These are phyloP conservation scores for Laterallus jamaicensis DNA, from an alignment of 2,113 vertebrate genomes.

Conservation along the genomic window DNA sequence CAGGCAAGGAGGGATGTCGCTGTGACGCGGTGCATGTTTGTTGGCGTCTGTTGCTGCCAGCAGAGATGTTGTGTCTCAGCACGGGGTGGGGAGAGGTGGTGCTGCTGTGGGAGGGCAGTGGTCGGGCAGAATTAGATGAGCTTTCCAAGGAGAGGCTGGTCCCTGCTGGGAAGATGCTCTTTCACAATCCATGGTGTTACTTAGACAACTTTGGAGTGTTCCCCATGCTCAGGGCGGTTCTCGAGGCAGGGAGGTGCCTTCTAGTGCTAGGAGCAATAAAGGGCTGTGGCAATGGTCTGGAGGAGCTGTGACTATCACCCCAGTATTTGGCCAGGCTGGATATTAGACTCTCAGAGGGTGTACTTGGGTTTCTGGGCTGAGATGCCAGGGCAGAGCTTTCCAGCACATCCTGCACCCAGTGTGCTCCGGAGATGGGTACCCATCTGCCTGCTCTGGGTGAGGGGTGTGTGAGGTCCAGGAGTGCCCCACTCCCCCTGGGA, in stretches of 20 bases:
- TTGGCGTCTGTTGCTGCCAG: not conserved
- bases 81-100: not conserved
- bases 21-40: not conserved
- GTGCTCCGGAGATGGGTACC: rapidly evolving
- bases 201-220: not conserved
- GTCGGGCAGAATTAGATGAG: not conserved
- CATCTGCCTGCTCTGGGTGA: not conserved
- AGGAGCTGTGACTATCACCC: not conserved
- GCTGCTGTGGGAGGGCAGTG: not conserved
- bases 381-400: not conserved
- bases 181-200: rapidly evolving
- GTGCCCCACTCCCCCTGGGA: not conserved
- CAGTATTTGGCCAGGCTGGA: not conserved
- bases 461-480: rapidly evolving
- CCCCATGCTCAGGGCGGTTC: not conserved
- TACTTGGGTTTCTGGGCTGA: not conserved
- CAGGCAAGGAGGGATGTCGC: rapidly evolving
- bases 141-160: not conserved
- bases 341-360: not conserved
- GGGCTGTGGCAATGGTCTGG: rapidly evolving
- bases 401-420: not conserved
- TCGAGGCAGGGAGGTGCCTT: not conserved
- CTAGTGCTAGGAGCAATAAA: rapidly evolving
- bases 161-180: not conserved
- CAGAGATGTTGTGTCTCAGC: not conserved